A percentile compares a stretch with the other conserved stretches of the same genome.
Evolutionary conservation across 2,113 vertebrate species (phyloP).

Genomic region (Hippocampus zosterae): DNA sequence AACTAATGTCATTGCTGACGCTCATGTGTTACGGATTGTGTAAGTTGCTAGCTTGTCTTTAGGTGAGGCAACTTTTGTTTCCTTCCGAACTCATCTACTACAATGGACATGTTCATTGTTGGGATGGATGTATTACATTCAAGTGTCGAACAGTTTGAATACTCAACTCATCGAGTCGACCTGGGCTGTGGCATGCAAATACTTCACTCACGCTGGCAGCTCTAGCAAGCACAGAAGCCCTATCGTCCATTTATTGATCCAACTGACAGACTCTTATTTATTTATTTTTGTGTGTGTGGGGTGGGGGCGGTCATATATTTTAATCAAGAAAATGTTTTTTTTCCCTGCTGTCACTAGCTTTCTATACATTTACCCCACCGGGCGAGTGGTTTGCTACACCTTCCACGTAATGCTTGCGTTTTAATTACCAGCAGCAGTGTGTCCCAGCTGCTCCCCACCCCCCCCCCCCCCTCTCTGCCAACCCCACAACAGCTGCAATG

Average conservation of each 20-base stretch:
- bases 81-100: background rate
- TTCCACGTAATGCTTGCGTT: background rate
- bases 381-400: constrained; percentile 34
- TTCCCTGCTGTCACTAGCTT: constrained; percentile 9
- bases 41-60: background rate
- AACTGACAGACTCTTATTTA: too few relatives aligned
- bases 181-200: background rate
- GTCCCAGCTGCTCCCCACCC: constrained; percentile 6
- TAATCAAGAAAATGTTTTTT: background rate
- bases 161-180: too few relatives aligned
- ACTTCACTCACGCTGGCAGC: background rate
- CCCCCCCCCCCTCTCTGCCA: background rate
- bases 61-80: background rate
- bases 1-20: too few relatives aligned
- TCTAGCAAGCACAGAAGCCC: too few relatives aligned
- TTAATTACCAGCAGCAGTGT: constrained; percentile 33
- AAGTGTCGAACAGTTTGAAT: too few relatives aligned
- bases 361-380: constrained; percentile 17
- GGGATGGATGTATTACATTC: background rate
- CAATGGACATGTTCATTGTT: background rate
- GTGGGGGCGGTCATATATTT: background rate
- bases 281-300: too few relatives aligned
- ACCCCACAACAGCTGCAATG: constrained; percentile 26
- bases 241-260: too few relatives aligned
- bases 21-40: background rate